Evolutionary conservation across 2,888 invertebrate genomes (phyloP), one percentile per base, ranked within the genome.

Genomic region (Patella pellucida): DNA sequence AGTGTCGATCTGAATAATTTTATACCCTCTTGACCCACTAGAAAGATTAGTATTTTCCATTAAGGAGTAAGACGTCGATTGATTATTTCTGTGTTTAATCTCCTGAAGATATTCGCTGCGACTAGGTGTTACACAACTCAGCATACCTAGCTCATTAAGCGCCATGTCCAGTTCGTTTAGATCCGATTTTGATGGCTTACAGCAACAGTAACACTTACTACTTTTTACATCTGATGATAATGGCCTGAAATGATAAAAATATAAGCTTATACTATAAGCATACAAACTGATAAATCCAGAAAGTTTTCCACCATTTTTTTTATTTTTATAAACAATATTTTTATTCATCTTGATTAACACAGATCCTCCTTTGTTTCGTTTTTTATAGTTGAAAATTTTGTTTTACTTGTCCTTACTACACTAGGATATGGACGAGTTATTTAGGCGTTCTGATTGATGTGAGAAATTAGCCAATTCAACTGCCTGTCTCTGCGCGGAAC

Each of bases 141-240:
- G 84, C 88, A 89, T 89, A 62, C 88, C 89, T 27, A 89, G 84
- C 77, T 89, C 89, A 80, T 88, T 82, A 0, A 89, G 83, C 7
- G 89, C 89, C 15, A 85, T 76, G 73, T 89, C 89, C 15, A 89
- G 75, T 72, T 88, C 87, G 87, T 88, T 87, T 68, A 74, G 78
- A 15, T 76, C 70, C 16, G 78, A 62, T 16, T 78, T 54, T 19
- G 76, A 72, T 56, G 76, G 69, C 14, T 74, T 62, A 74, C 85
- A 85, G 73, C 83, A 85, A 74, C 83, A 85, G 75, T 84, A 85
- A 0, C 74, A 62, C 23, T 23, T 62, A 15, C 62, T 62, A 3
- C 62, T 19, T 19, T 62, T 62, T 62, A 62, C 11, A 19, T 62
- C 62, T 19, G 62, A 23, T 62, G 62, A 62, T 19, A 23, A 19